Evolutionary conservation across 1,140 invertebrate genomes (phyloP).

Genomic region (Drosophila tropicalis): DNA sequence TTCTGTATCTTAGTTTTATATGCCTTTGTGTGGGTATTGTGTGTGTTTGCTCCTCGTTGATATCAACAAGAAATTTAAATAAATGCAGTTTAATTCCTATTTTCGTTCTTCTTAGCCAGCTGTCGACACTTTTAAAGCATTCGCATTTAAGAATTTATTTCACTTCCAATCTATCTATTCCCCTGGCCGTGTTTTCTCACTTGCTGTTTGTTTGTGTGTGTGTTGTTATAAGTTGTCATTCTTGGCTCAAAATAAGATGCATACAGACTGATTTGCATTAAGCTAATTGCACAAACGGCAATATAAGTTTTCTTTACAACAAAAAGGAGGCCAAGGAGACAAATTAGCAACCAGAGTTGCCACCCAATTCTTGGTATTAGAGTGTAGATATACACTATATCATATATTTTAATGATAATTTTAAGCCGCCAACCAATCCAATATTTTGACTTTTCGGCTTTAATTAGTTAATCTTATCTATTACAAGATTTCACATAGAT

Average conservation of each 20-base stretch:
- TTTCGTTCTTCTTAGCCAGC: slow-evolving; percentile 20
- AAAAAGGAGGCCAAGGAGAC: slow-evolving; percentile 55
- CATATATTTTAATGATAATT: too few relatives aligned
- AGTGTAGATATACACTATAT: too few relatives aligned
- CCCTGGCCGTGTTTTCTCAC: not conserved
- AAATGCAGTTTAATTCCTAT: slow-evolving; percentile 60
- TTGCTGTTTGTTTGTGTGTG: not conserved
- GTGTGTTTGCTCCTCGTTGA: slow-evolving; percentile 39
- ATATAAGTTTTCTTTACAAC: slow-evolving; percentile 11
- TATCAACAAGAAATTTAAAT: slow-evolving; percentile 58
- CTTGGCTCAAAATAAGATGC: slow-evolving; percentile 9
- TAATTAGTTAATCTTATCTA: too few relatives aligned
- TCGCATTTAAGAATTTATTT: slow-evolving; percentile 64
- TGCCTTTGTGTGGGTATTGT: too few relatives aligned
- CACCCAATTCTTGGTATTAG: not conserved
- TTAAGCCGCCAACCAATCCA: too few relatives aligned
- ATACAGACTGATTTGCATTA: slow-evolving; percentile 15
- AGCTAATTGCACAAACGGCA: slow-evolving; percentile 40
- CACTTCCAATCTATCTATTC: slow-evolving; percentile 11
- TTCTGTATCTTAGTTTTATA: not conserved
- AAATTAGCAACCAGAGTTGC: slow-evolving; percentile 34
- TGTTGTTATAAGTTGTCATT: slow-evolving; percentile 8
- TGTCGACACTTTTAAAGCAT: slow-evolving; percentile 60
- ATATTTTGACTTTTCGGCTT: too few relatives aligned
- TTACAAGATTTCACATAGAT: not conserved